Evolutionary conservation across 2,113 vertebrate species (phyloP).

Genomic region (Cynocephalus volans): DNA sequence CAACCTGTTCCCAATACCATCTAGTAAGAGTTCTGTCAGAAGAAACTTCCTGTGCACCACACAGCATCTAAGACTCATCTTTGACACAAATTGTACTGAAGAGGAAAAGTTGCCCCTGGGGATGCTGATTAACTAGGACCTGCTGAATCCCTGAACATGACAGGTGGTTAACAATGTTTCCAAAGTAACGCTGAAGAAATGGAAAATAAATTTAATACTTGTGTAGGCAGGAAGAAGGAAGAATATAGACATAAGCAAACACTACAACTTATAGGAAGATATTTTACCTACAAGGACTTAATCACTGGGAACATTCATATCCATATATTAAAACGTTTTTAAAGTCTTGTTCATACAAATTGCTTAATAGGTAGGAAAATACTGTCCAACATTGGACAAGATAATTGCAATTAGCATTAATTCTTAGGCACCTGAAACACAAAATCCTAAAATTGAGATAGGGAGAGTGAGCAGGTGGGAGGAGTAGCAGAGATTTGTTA

Average conservation of each 20-base stretch:
- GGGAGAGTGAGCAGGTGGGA: neutral
- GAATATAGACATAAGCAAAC: neutral
- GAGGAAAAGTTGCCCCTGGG: neutral
- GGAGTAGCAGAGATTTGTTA: neutral
- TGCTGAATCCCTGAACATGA: neutral
- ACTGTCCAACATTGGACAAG: neutral
- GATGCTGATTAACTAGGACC: neutral
- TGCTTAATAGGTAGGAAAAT: neutral
- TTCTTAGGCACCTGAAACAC: neutral
- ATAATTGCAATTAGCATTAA: neutral
- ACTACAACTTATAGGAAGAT: neutral
- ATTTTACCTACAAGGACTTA: neutral
- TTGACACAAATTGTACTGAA: neutral
- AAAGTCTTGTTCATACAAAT: neutral
- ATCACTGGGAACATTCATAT: neutral
- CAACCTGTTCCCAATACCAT: no score
- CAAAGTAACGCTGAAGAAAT: neutral
- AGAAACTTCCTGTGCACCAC: neutral
- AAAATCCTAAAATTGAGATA: neutral
- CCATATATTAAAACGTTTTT: neutral
- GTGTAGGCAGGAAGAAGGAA: neutral
- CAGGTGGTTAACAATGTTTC: neutral
- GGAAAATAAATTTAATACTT: neutral
- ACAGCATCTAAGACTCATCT: neutral
- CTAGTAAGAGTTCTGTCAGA: neutral